Base-by-base conservation (phyloP, 2,888 invertebrate genomes). In the Podabrus alpinus region DNA sequence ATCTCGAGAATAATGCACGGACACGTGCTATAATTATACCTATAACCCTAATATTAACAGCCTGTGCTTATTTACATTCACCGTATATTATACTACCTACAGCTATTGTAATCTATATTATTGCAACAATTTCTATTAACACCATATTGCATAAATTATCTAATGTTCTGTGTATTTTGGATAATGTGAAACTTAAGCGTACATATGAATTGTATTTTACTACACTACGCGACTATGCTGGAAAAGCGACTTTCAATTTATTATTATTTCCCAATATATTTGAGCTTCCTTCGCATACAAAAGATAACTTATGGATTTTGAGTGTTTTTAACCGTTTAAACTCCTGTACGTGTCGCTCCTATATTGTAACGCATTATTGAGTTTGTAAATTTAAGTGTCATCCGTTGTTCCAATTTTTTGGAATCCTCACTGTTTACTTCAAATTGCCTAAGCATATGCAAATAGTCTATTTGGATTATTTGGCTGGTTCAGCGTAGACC, bases 1-100 rank as follows among this genome's bases (percentile, higher is more conserved):
- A 82, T 82, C 80, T 81, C 79, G 76, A 77, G 79, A 82, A 82
- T 82, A 81, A 83, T 83, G 82, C 83, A 80, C 59, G 74, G 80
- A 79, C 82, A 83, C 82, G 82, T 79, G 77, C 78, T 81, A 81
- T 73, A 83, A 82, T 83, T 81, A 45, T n/a, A 79, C 80, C 79
- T 76, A 79, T 75, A 72, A 71, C 75, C 62, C 74, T 77, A 80
- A 77, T 78, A 77, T 74, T 71, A 73, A 71, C 71, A 72, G 69
- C 29, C 66, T 73, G 59, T 62, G 59, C 59, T 67, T 24, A 67
- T 70, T 66, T 59, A 69, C 19, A 25, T 24, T 29, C 21, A 19
- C 64, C 19, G n/a, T 24, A 21, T 60, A 69, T 59, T 45, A 21
- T 60, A 69, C 66, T 45, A 45, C 45, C 45, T 45, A 45, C n/a